Percentiles rank a stretch among this genome's conserved stretches.
phyloP scores from a whole-genome alignment of 2,797 vertebrate genomes.

The Aphelocoma californica region DNA sequence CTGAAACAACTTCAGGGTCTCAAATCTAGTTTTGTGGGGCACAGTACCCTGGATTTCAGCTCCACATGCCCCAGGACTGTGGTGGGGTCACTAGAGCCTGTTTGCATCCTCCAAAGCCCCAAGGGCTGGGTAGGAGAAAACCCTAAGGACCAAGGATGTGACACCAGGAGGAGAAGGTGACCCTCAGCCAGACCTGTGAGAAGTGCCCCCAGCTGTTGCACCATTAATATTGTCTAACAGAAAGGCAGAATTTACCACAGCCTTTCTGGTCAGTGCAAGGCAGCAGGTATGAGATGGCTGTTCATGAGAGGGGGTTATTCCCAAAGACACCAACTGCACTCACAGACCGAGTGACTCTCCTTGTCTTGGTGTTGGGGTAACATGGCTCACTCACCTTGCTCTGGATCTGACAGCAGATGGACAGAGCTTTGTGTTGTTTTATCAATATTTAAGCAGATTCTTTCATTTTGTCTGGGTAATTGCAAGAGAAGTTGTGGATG shows the following conservation, averaged over 20 bases:
- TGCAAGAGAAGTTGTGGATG: slow-evolving; percentile 80
- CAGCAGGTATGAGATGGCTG: not conserved
- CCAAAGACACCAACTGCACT: not conserved
- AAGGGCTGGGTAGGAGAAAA: not conserved
- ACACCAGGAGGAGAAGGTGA: not conserved
- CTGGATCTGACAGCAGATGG: slow-evolving; percentile 80
- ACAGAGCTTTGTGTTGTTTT: slow-evolving; percentile 70
- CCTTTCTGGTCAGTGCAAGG: not conserved
- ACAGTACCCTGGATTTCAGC: not conserved
- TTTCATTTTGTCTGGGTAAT: slow-evolving; percentile 71
- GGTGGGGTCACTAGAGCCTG: not conserved
- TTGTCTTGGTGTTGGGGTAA: not conserved
- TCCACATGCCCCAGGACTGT: not conserved
- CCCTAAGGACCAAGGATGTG: not conserved
- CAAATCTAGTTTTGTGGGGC: not conserved
- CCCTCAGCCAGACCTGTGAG: not conserved
- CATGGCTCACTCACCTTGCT: slow-evolving; percentile 74
- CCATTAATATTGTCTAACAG: not conserved
- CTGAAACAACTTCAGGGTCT: not conserved
- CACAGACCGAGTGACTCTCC: not conserved
- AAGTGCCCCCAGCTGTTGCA: not conserved
- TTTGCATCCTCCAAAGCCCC: not conserved
- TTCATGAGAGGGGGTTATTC: not conserved
- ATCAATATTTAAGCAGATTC: slow-evolving; percentile 83
- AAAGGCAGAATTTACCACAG: not conserved